Percentiles rank a stretch among this genome's conserved stretches.
These are phyloP conservation scores for Cyrtodaria siliqua DNA, from an alignment of 2,888 invertebrate species.

Conservation along the genomic window DNA sequence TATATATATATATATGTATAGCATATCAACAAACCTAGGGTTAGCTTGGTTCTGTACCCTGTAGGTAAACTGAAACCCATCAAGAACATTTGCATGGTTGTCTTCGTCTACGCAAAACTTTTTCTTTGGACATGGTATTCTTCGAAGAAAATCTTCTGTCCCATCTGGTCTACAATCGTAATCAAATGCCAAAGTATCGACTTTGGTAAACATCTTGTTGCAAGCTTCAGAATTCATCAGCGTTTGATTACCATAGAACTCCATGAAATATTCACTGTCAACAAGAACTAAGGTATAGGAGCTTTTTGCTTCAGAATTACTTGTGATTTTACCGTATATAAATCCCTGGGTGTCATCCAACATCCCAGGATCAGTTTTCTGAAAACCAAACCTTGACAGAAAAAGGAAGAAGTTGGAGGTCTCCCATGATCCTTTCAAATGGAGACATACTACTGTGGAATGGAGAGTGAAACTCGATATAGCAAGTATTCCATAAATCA, in stretches of 20 bases:
- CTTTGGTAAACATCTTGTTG: conserved; percentile 93
- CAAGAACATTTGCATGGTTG: conserved; percentile 92
- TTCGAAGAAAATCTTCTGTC: conserved; percentile 92
- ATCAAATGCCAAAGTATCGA: conserved; percentile 94
- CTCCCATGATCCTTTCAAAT: conserved; percentile 84
- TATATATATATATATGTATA: too few species aligned
- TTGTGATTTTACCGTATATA: conserved; percentile 97
- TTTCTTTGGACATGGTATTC: conserved; percentile 93
- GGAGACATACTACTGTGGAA: conserved; percentile 65
- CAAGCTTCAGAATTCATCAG: conserved; percentile 89
- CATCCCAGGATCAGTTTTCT: conserved; percentile 96
- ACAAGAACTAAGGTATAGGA: conserved; percentile 95
- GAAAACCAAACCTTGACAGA: conserved; percentile 97
- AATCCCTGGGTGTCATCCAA: conserved; percentile 96
- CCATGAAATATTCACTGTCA: conserved; percentile 94
- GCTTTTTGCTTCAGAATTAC: conserved; percentile 85
- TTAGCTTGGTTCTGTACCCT: conserved; percentile 95
- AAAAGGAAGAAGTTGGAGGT: conserved; percentile 91
- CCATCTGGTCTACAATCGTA: conserved; percentile 92
- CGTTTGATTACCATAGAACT: conserved; percentile 94
- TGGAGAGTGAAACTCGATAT: not conserved
- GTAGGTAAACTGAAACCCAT: conserved; percentile 97
- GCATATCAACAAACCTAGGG: conserved; percentile 93
- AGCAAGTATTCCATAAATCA: too few species aligned
- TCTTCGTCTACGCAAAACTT: conserved; percentile 94